Percentiles rank a stretch among this genome's conserved stretches.
Evolutionary conservation across 2,113 vertebrate species (phyloP).

Genomic region (Stercorarius parasiticus): DNA sequence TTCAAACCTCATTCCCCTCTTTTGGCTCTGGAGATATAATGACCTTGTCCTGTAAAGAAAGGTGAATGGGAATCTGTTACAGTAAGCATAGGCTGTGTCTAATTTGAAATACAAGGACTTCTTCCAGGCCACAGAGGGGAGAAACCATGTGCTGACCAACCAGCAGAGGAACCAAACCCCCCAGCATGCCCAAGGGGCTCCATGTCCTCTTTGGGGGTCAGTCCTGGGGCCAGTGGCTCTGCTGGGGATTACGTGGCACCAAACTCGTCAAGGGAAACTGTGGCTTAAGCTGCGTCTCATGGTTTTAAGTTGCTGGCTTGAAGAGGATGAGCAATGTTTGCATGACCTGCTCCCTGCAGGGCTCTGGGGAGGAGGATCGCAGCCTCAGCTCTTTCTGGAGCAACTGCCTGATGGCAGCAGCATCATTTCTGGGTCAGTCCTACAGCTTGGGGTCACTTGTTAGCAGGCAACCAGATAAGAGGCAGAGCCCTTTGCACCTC

Average conservation of each 20-base stretch:
- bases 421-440: background rate
- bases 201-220: background rate
- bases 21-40: background rate
- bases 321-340: background rate
- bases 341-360: background rate
- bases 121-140: background rate
- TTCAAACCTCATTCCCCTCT: background rate
- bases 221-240: background rate
- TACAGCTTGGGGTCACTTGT: background rate
- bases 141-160: fast-evolving
- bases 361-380: background rate
- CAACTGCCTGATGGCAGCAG: background rate
- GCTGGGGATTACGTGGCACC: background rate
- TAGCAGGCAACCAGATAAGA: background rate
- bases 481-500: slow-evolving; percentile 34
- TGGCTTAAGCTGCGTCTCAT: background rate
- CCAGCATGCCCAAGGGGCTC: fast-evolving
- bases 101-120: background rate
- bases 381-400: background rate
- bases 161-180: background rate
- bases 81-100: fast-evolving
- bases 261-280: background rate
- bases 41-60: slow-evolving; percentile 47
- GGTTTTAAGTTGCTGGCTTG: background rate
- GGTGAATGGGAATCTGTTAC: background rate